phyloP scores from a whole-genome alignment of 2,113 vertebrate genomes.

The Eudorcas thomsonii region DNA sequence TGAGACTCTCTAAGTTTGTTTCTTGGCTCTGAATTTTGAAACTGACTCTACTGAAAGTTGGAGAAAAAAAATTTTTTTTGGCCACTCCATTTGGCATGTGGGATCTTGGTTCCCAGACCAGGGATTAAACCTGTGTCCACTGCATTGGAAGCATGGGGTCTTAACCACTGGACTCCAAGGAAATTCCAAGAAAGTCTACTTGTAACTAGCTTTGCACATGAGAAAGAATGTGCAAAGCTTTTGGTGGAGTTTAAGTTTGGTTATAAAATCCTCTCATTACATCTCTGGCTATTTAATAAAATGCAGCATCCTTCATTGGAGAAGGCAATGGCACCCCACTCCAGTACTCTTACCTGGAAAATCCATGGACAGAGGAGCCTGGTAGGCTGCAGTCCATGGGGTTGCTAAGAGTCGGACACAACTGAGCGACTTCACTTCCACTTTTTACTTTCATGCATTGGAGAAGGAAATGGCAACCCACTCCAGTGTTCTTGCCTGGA shows the following conservation, averaged over 20 bases:
- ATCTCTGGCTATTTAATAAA: conserved; percentile 16
- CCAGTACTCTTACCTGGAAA: too few species aligned
- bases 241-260: not conserved
- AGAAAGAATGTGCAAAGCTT: not conserved
- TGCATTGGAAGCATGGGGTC: not conserved
- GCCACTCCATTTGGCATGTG: not conserved
- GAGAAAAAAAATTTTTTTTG: not conserved
- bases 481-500: too few species aligned
- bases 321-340: too few species aligned
- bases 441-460: too few species aligned
- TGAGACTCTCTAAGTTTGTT: not conserved
- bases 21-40: not conserved
- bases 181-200: not conserved
- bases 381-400: too few species aligned
- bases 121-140: not conserved
- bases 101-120: not conserved
- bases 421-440: too few species aligned
- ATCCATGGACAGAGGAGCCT: too few species aligned
- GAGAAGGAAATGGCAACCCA: too few species aligned
- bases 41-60: not conserved
- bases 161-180: not conserved
- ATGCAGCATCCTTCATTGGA: not conserved
- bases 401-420: too few species aligned
- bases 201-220: not conserved
- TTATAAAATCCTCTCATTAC: not conserved